phyloP scores from a whole-genome alignment of 2,797 vertebrate species.

The Mionectes olivaceus region DNA sequence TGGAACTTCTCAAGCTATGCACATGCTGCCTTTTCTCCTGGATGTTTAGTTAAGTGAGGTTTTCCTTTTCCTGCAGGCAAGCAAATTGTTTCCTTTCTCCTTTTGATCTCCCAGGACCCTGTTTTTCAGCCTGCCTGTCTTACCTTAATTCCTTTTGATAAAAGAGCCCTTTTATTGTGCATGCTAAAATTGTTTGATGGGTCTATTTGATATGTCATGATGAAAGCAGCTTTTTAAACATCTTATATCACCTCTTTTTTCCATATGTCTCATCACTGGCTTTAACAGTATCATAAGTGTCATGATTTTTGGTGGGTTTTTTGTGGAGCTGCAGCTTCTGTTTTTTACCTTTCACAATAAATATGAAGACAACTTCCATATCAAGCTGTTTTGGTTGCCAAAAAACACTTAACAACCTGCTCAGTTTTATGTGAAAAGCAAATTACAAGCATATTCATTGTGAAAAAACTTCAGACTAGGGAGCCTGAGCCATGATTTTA shows the following conservation, averaged over 20 bases:
- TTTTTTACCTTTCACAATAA: background rate
- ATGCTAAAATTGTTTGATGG: background rate
- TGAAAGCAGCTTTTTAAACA: background rate
- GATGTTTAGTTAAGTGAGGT: background rate
- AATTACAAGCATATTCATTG: background rate
- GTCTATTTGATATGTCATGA: background rate
- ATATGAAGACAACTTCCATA: background rate
- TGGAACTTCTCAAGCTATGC: background rate
- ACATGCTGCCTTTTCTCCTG: background rate
- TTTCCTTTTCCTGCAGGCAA: background rate
- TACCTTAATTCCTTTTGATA: background rate
- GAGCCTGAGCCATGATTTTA: background rate
- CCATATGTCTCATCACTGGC: background rate
- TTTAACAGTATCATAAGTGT: background rate
- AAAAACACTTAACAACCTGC: background rate
- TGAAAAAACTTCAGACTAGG: background rate
- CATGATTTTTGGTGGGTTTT: background rate
- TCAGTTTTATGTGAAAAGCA: background rate
- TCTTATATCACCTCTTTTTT: background rate
- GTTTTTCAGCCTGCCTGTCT: background rate
- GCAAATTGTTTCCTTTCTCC: background rate
- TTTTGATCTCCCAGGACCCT: slow-evolving; percentile 1
- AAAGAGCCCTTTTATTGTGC: background rate
- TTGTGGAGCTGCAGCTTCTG: background rate
- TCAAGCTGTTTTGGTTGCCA: background rate